Percentiles rank a stretch among this genome's conserved stretches.
Evolutionary conservation across 1,140 invertebrate species (phyloP).

Genomic region (Glossosoma conforme): DNA sequence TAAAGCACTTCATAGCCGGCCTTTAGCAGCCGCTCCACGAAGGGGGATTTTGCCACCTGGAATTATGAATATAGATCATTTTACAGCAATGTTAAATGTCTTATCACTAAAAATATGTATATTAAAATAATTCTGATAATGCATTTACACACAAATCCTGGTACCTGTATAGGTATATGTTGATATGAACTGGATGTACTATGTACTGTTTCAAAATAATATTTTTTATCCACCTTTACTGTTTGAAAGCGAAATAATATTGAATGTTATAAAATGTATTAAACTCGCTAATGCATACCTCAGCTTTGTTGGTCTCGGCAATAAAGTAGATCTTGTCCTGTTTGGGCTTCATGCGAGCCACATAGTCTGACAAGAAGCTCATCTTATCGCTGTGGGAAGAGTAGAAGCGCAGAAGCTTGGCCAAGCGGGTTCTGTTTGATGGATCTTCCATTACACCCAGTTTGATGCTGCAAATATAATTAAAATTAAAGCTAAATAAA

Average conservation of each 20-base stretch:
- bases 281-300: too few relatives aligned
- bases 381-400: slow-evolving; percentile 68
- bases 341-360: slow-evolving; percentile 94
- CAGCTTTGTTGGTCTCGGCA: slow-evolving; percentile 81
- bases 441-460: slow-evolving; percentile 97
- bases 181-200: too few relatives aligned
- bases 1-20: slow-evolving; percentile 97
- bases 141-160: too few relatives aligned
- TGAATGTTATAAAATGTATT: too few relatives aligned
- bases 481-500: too few relatives aligned
- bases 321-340: slow-evolving; percentile 97
- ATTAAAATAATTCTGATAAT: too few relatives aligned
- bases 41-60: slow-evolving; percentile 82
- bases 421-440: slow-evolving; percentile 89
- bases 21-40: slow-evolving; percentile 89
- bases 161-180: too few relatives aligned
- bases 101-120: too few relatives aligned
- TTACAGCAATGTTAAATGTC: too few relatives aligned
- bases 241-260: too few relatives aligned
- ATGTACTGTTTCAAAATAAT: too few relatives aligned
- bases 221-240: too few relatives aligned
- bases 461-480: slow-evolving; percentile 67
- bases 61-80: slow-evolving; percentile 11
- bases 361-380: slow-evolving; percentile 85
- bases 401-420: slow-evolving; percentile 90